Percentiles rank a stretch among this genome's conserved stretches.
Evolutionary conservation across 2,888 invertebrate genomes (phyloP).

Genomic region (Neoitamus cyanurus): DNA sequence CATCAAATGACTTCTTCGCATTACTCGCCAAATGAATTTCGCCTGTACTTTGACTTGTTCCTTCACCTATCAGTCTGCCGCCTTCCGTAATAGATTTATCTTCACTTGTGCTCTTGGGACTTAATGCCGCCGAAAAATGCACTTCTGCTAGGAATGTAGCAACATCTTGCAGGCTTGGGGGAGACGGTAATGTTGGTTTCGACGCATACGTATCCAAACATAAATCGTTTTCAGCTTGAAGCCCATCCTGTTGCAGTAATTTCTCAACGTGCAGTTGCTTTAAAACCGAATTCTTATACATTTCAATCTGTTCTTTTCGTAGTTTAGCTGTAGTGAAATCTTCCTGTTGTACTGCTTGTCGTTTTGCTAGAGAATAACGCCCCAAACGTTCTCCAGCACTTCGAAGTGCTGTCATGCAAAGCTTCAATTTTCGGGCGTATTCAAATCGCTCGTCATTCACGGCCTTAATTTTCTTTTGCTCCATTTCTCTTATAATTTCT

Average conservation of each 20-base stretch:
- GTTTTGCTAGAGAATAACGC: constrained; percentile 89
- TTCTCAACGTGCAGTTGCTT: constrained; percentile 79
- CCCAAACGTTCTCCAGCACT: constrained; percentile 90
- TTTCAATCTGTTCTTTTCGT: constrained; percentile 90
- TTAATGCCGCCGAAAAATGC: constrained; percentile 58
- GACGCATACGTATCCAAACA: constrained; percentile 63
- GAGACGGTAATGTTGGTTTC: constrained; percentile 63
- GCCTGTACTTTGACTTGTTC: constrained; percentile 47
- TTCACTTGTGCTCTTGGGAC: constrained; percentile 60
- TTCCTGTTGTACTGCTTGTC: constrained; percentile 90
- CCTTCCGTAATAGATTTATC: constrained; percentile 62
- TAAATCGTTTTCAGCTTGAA: constrained; percentile 60
- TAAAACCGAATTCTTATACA: constrained; percentile 81
- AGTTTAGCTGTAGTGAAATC: constrained; percentile 91
- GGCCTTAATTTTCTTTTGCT: constrained; percentile 86
- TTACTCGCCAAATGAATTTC: constrained; percentile 45
- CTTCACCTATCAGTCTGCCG: constrained; percentile 55
- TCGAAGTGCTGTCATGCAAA: constrained; percentile 84
- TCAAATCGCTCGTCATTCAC: constrained; percentile 93
- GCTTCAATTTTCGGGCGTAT: constrained; percentile 90
- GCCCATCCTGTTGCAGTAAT: constrained; percentile 81
- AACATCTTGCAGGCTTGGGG: constrained; percentile 66
- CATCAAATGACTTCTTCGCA: constrained; percentile 62
- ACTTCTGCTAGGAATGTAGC: constrained; percentile 63
- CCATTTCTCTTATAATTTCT: constrained; percentile 85